These are phyloP conservation scores for Ecdyonurus torrentis DNA, from an alignment of 2,888 invertebrate genomes.

Conservation along the genomic window DNA sequence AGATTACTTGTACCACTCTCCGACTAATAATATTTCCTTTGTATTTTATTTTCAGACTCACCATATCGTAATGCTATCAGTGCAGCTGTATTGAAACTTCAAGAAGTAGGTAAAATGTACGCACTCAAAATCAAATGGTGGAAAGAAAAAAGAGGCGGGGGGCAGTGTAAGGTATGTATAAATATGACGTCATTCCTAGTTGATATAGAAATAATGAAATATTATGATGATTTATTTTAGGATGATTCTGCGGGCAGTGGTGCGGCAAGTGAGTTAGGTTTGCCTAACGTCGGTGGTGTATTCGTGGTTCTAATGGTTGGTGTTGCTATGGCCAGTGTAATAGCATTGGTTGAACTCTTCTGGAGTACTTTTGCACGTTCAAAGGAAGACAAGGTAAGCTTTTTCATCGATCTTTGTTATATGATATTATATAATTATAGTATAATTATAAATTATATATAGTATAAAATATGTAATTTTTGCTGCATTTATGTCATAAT, in stretches of 20 bases:
- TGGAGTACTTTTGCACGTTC: conserved; percentile 66
- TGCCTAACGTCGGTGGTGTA: conserved; percentile 81
- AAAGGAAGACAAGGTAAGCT: conserved; percentile 55
- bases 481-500: too few species aligned
- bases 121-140: conserved; percentile 85
- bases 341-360: conserved; percentile 69
- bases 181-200: background rate
- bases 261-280: conserved; percentile 33
- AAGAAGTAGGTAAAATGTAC: conserved; percentile 70
- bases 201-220: too few species aligned
- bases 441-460: background rate
- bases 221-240: conserved; percentile 4
- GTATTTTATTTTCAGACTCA: conserved; percentile 36
- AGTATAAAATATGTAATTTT: too few species aligned
- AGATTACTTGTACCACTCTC: too few species aligned
- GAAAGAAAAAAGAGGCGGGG: conserved; percentile 47
- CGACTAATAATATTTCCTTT: background rate
- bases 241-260: conserved; percentile 9
- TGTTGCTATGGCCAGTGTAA: conserved; percentile 46
- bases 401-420: background rate
- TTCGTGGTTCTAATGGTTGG: conserved; percentile 71
- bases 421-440: background rate
- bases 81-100: conserved; percentile 73
- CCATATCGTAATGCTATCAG: conserved; percentile 65
- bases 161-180: conserved; percentile 27